Conservation (phyloP, 2,888 invertebrate genomes). For the Scaptomyza caliginosa region DNA sequence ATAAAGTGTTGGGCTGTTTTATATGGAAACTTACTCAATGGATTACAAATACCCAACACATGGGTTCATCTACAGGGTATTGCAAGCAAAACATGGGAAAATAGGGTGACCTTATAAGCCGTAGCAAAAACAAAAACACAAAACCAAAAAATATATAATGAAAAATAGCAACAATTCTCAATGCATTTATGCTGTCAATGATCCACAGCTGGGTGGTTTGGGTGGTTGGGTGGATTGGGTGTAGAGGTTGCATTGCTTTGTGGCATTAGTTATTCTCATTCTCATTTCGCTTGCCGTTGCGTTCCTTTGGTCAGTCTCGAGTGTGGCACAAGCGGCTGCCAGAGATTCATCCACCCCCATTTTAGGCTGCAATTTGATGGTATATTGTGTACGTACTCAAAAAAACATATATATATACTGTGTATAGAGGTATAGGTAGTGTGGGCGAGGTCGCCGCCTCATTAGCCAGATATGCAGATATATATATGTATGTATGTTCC, state of each 20-base stretch:
- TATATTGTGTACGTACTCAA: slow-evolving; percentile 23
- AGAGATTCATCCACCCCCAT: slow-evolving; percentile 29
- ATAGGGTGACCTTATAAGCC: slow-evolving; percentile 61
- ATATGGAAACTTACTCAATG: background rate
- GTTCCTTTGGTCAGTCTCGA: slow-evolving; percentile 41
- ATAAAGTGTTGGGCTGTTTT: background rate
- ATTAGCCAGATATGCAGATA: slow-evolving; percentile 61
- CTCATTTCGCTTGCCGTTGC: background rate
- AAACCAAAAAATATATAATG: background rate
- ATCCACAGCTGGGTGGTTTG: slow-evolving; percentile 28
- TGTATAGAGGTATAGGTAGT: background rate
- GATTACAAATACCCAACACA: background rate
- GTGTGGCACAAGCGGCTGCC: no score
- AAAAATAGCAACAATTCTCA: slow-evolving; percentile 17
- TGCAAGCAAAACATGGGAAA: slow-evolving; percentile 24
- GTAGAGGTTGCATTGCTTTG: slow-evolving; percentile 8
- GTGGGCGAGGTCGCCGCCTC: slow-evolving; percentile 67
- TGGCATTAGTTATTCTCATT: slow-evolving; percentile 4
- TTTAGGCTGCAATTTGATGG: slow-evolving; percentile 25
- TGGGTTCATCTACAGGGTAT: slow-evolving; percentile 7
- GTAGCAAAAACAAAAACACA: slow-evolving; percentile 5
- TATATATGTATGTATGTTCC: slow-evolving; percentile 14
- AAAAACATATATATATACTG: no score
- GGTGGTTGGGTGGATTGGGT: slow-evolving; percentile 32
- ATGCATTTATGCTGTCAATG: slow-evolving; percentile 16